phyloP scores from a whole-genome alignment of 2,888 invertebrate genomes.

The Mycalesis mineus region DNA sequence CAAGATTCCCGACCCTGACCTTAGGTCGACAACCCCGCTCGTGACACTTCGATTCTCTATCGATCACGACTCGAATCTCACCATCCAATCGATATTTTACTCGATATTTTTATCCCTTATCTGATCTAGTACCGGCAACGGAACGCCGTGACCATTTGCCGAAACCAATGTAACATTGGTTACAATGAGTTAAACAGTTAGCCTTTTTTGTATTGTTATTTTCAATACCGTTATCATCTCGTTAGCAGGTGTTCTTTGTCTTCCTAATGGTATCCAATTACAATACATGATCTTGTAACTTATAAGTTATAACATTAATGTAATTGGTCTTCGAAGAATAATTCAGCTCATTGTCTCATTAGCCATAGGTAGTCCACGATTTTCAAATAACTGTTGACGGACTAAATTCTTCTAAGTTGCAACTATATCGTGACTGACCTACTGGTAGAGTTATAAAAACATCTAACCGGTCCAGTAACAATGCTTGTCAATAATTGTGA shows the following conservation, averaged over 20 bases:
- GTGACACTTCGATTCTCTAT: slow-evolving; percentile 77
- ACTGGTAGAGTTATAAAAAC: slow-evolving; percentile 9
- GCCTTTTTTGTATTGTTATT: slow-evolving; percentile 58
- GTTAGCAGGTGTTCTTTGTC: slow-evolving; percentile 55
- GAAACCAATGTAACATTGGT: slow-evolving; percentile 57
- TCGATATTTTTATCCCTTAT: slow-evolving; percentile 67
- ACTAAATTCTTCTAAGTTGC: background rate
- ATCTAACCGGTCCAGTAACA: slow-evolving; percentile 8
- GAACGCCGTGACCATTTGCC: slow-evolving; percentile 58
- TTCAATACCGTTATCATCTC: slow-evolving; percentile 59
- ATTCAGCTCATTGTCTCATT: background rate
- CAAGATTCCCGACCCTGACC: slow-evolving; percentile 71
- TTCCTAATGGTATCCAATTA: slow-evolving; percentile 29
- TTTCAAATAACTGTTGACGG: background rate
- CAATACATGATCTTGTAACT: slow-evolving; percentile 22
- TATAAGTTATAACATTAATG: slow-evolving; percentile 9
- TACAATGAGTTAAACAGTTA: slow-evolving; percentile 61
- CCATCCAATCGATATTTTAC: slow-evolving; percentile 54
- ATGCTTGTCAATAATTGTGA: slow-evolving; percentile 16
- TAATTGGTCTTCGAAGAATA: slow-evolving; percentile 9
- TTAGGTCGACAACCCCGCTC: slow-evolving; percentile 66
- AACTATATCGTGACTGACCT: slow-evolving; percentile 15
- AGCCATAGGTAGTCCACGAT: background rate
- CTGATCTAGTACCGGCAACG: slow-evolving; percentile 52
- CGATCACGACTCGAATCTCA: slow-evolving; percentile 73